A percentile compares a stretch with the other conserved stretches of the same genome.
Conservation (phyloP, 2,113 vertebrate species). For the Cricetomys ansorgei region DNA sequence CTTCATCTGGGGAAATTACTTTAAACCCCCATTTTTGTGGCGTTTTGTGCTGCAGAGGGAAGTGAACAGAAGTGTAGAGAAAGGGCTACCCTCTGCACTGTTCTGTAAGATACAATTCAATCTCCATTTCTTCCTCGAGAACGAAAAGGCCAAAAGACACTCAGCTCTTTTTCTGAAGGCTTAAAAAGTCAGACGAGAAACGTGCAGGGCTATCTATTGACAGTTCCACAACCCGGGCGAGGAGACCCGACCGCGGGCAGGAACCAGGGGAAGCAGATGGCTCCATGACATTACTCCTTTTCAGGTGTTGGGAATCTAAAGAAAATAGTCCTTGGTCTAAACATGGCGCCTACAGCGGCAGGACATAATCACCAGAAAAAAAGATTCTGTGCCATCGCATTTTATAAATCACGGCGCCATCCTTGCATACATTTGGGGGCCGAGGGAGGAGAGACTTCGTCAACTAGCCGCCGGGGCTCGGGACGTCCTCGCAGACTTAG, state of each 20-base stretch:
- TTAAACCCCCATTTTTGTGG: not conserved
- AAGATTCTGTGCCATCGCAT: not conserved
- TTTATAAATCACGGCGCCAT: slow-evolving; percentile 71
- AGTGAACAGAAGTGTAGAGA: not conserved
- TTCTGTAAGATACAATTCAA: not conserved
- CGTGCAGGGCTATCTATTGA: not conserved
- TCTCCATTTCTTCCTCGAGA: not conserved
- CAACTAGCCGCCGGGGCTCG: not conserved
- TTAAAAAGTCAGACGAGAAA: not conserved
- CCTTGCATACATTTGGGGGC: slow-evolving; percentile 4
- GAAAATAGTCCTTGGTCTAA: slow-evolving; percentile 85
- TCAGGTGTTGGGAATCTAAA: slow-evolving; percentile 5
- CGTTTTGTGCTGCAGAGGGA: not conserved
- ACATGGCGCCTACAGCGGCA: slow-evolving; percentile 87
- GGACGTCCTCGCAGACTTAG: not conserved
- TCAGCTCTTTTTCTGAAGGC: not conserved
- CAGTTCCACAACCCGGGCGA: not conserved
- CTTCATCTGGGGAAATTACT: not conserved
- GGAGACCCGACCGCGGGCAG: not conserved
- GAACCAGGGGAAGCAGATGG: not conserved
- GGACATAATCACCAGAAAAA: slow-evolving; percentile 49
- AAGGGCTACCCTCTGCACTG: not conserved
- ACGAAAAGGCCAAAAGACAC: not conserved
- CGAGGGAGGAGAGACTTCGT: slow-evolving; percentile 13
- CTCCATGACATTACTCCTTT: not conserved